Evolutionary conservation across 2,797 vertebrate species (phyloP).

Genomic region (Telmatherina bonti): DNA sequence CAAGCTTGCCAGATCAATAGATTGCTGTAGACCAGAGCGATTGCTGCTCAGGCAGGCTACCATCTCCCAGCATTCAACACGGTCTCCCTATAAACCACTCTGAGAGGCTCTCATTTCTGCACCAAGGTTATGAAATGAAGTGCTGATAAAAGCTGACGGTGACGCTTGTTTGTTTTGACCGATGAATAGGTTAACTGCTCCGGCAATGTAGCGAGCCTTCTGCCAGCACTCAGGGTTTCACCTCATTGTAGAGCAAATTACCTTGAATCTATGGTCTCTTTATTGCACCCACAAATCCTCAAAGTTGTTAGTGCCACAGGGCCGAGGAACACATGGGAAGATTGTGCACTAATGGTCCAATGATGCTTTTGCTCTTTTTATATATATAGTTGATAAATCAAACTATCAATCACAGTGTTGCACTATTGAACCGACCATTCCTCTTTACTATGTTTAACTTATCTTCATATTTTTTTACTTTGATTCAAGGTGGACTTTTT

Average conservation of each 20-base stretch:
- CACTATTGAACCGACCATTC: constrained; percentile 43
- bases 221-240: constrained; percentile 59
- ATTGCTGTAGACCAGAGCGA: constrained; percentile 82
- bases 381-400: constrained; percentile 55
- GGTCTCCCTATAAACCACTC: constrained; percentile 57
- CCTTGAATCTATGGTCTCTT: constrained; percentile 76
- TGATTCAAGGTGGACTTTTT: no score
- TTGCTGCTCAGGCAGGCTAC: constrained; percentile 62
- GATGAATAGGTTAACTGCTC: constrained; percentile 78
- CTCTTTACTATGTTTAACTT: constrained; percentile 22
- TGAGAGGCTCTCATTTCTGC: constrained; percentile 64
- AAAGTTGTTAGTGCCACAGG: constrained; percentile 74
- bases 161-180: constrained; percentile 79
- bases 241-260: constrained; percentile 79
- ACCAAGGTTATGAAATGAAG: constrained; percentile 75
- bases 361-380: constrained; percentile 60
- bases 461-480: constrained; percentile 8
- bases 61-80: constrained; percentile 67
- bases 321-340: constrained; percentile 60
- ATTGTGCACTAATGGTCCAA: constrained; percentile 74
- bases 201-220: constrained; percentile 66
- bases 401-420: constrained; percentile 56
- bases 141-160: constrained; percentile 72
- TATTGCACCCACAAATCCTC: constrained; percentile 79
- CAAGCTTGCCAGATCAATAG: constrained; percentile 78